Evolutionary conservation across 2,797 vertebrate species (phyloP).

Genomic region (Enteromius radiatus): DNA sequence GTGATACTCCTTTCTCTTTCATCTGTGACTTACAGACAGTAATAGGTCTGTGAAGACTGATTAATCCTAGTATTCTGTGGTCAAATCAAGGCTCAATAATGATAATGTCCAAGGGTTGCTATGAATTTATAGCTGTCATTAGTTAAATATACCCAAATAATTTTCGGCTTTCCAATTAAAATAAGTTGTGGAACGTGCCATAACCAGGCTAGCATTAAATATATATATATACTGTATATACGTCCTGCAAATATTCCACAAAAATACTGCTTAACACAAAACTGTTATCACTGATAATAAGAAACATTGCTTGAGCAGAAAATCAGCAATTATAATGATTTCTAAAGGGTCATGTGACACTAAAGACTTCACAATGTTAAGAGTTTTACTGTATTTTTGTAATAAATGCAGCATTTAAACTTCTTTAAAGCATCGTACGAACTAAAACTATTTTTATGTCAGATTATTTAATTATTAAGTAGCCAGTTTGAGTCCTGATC

Average conservation of each 20-base stretch:
- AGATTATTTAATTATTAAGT: neutral
- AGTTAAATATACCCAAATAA: neutral
- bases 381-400: neutral
- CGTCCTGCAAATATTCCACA: no score
- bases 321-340: neutral
- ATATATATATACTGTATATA: no score
- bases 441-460: neutral
- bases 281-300: neutral
- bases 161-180: neutral
- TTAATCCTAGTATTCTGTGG: neutral
- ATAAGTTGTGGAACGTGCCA: no score
- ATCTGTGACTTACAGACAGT: constrained; percentile 3
- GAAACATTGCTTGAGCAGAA: neutral
- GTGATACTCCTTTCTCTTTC: no score
- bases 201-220: no score
- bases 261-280: no score
- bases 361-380: neutral
- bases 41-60: neutral
- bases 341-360: neutral
- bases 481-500: neutral
- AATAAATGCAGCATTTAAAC: neutral
- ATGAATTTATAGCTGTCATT: neutral
- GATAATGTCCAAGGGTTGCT: neutral
- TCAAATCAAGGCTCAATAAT: neutral
- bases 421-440: neutral